phyloP scores from a whole-genome alignment of 2,797 vertebrate species.

The Trematomus bernacchii region DNA sequence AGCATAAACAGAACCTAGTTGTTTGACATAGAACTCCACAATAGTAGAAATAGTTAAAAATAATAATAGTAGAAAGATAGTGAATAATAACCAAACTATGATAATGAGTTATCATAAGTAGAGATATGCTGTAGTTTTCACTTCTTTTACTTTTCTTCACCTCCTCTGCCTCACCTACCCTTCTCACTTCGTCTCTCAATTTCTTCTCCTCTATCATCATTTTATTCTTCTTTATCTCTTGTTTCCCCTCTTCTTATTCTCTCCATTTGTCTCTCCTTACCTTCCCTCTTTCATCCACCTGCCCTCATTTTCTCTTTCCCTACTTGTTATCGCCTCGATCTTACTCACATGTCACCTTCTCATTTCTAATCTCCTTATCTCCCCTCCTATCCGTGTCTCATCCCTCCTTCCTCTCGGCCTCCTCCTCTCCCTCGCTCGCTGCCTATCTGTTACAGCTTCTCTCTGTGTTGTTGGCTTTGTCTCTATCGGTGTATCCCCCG shows the following conservation, averaged over 20 bases:
- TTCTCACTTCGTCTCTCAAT: no score
- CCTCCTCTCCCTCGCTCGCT: conserved; percentile 20
- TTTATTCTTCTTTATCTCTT: neutral
- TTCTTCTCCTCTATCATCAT: neutral
- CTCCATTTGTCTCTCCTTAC: neutral
- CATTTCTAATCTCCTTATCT: conserved; percentile 43
- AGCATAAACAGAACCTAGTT: neutral
- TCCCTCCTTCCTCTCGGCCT: conserved; percentile 31
- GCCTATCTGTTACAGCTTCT: conserved; percentile 34
- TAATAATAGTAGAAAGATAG: no score
- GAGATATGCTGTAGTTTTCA: no score
- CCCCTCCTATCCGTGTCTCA: conserved; percentile 23
- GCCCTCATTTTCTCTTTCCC: conserved; percentile 17
- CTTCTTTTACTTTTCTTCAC: neutral
- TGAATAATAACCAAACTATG: no score
- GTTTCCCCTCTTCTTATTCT: neutral
- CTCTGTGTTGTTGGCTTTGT: conserved; percentile 31
- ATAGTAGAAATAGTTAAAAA: no score
- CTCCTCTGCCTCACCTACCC: neutral
- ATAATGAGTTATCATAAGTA: no score
- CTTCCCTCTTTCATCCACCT: conserved; percentile 5
- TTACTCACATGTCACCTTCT: conserved; percentile 47
- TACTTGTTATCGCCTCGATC: conserved; percentile 5
- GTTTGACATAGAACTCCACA: no score
- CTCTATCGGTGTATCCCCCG: conserved; percentile 5